Percentiles rank a stretch among this genome's conserved stretches.
phyloP scores from a whole-genome alignment of 2,113 vertebrate species.

The Thermophis baileyi region DNA sequence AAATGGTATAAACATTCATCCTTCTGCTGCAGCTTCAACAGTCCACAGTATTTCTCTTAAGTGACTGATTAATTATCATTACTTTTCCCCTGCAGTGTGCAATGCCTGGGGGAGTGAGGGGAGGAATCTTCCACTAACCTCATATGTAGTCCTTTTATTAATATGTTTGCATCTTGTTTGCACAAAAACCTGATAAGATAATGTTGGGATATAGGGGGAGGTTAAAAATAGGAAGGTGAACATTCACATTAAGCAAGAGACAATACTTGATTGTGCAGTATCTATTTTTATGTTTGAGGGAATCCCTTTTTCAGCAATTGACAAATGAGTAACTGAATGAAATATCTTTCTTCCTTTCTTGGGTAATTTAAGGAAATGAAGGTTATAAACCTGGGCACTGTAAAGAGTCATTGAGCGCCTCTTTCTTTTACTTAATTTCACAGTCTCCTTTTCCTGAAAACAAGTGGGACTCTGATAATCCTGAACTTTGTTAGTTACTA shows the following conservation, averaged over 20 bases:
- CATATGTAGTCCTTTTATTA: background rate
- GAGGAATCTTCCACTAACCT: background rate
- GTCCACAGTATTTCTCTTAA: background rate
- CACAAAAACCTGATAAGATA: background rate
- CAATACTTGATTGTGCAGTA: background rate
- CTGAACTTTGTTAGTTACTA: background rate
- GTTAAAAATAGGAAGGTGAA: background rate
- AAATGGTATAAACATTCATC: background rate
- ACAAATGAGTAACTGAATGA: background rate
- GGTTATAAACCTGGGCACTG: background rate
- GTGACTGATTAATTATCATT: background rate
- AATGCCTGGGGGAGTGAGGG: background rate
- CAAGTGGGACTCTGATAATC: background rate
- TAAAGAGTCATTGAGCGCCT: background rate
- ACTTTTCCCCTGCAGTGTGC: background rate
- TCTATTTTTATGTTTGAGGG: background rate
- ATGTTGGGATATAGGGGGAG: background rate
- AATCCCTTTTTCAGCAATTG: background rate
- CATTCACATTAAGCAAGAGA: background rate
- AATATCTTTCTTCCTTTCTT: background rate
- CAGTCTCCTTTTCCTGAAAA: background rate
- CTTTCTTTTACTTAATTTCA: background rate
- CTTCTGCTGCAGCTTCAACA: background rate
- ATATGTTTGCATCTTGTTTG: background rate
- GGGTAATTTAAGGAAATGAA: background rate